A percentile compares a stretch with the other conserved stretches of the same genome.
phyloP scores from a whole-genome alignment of 1,140 invertebrate genomes.

The Caenorhabditis elegans region WBcel235 BX284605.5:13349501-13350000 shows the following conservation, averaged over 20 bases:
- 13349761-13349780: too few species aligned
- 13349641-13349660: neutral
- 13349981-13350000: too few species aligned
- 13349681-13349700: slow-evolving; percentile 2
- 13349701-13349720: slow-evolving; percentile 10
- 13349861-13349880: too few species aligned
- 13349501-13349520: neutral
- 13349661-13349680: neutral
- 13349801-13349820: too few species aligned
- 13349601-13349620: slow-evolving; percentile 14
- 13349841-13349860: too few species aligned
- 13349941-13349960: too few species aligned
- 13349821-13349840: too few species aligned
- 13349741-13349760: neutral
- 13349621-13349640: neutral
- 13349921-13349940: too few species aligned
- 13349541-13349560: neutral
- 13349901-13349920: too few species aligned
- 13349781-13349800: too few species aligned
- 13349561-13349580: slow-evolving; percentile 14
- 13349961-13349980: too few species aligned
- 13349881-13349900: too few species aligned
- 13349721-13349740: slow-evolving; percentile 20
- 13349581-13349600: slow-evolving; percentile 2
- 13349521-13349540: neutral